Evolutionary conservation across 2,797 vertebrate genomes (phyloP), one percentile per base, ranked within the genome.

Genomic region (Semotilus atromaculatus): DNA sequence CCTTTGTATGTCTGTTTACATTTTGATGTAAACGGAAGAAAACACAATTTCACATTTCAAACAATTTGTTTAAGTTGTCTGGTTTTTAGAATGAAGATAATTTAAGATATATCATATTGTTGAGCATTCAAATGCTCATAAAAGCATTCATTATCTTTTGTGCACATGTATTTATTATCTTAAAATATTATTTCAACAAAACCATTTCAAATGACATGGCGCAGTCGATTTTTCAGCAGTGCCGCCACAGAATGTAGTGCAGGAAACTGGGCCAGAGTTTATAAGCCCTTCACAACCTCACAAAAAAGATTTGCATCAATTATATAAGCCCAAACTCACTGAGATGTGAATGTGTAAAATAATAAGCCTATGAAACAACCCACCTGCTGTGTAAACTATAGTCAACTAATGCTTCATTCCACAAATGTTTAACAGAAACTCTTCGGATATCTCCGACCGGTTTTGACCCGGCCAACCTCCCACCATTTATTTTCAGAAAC

Each of bases 401-500:
- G 40, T n/a, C 36, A n/a, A 23, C 68, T 60, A 48, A 45, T 36
- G 14, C 11, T 78, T 31, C 13, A 79, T 71, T 67, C 6, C 74
- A 19, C 53, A 84, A 87, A 45, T 7, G 5, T 58, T 21, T 81
- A 75, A 34, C 38, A 67, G 76, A 78, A 68, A 55, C 51, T 6
- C 34, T 55, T 26, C 16, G 7, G 23, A 36, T 75, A 66, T 45
- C 31, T 70, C 40, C n/a, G 16, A 73, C 71, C 40, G 14, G 19
- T 62, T 36, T 18, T 64, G 45, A 66, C 73, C 71, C 53, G 23
- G 7, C 67, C 18, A 71, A 48, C 62, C 60, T 71, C 78, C 29
- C 40, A 68, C 64, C 48, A 82, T 80, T 51, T 53, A 53, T 74
- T 53, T 40, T 75, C 29, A 77, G 75, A 64, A 75, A 48, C 29